These are phyloP conservation scores for Coptotermes formosanus DNA, from an alignment of 1,140 invertebrate species.

Conservation along the genomic window DNA sequence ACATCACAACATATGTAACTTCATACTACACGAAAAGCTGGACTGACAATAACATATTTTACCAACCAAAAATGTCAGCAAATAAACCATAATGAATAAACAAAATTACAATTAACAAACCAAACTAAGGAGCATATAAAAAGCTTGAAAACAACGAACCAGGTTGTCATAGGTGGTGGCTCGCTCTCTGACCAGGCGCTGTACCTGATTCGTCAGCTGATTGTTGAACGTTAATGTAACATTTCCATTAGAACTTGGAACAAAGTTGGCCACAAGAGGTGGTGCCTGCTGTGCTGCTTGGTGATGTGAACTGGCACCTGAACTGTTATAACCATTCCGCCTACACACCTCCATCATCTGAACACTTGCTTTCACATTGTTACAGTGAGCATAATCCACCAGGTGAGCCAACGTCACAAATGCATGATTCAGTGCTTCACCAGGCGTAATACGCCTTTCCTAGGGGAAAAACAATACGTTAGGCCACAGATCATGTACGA, in stretches of 20 bases:
- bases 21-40: not conserved
- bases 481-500: too few species aligned
- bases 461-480: conserved; percentile 42
- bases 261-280: conserved; percentile 63
- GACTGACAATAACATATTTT: not conserved
- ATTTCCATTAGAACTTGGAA: conserved; percentile 72
- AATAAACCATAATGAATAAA: not conserved
- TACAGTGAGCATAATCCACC: conserved; percentile 94
- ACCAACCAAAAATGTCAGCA: not conserved
- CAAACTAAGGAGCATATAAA: conserved; percentile 26
- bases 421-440: conserved; percentile 91
- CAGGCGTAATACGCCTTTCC: conserved; percentile 91
- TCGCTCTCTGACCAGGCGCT: conserved; percentile 62
- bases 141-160: conserved; percentile 41
- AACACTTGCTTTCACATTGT: conserved; percentile 91
- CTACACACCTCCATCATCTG: conserved; percentile 94
- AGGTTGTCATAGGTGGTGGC: conserved; percentile 66
- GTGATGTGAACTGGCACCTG: conserved; percentile 34
- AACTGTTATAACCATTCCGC: conserved; percentile 60
- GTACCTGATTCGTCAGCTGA: conserved; percentile 69
- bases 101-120: conserved; percentile 28
- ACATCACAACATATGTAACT: not conserved
- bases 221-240: conserved; percentile 89
- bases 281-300: conserved; percentile 46
- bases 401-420: conserved; percentile 92